phyloP scores from a whole-genome alignment of 2,113 vertebrate species.

The Microtus pennsylvanicus region DNA sequence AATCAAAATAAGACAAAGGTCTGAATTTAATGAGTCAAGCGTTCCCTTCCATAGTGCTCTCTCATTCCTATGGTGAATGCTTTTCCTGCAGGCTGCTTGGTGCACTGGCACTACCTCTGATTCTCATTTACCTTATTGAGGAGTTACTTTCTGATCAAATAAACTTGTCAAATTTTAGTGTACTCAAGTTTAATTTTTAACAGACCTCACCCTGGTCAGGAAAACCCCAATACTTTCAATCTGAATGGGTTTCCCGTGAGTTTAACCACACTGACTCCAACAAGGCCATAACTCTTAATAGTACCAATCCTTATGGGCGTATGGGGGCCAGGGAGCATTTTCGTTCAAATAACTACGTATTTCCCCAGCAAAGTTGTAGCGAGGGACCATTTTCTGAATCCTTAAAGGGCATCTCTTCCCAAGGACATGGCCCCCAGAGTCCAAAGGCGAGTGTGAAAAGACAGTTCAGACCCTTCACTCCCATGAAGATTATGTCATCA shows the following conservation, averaged over 20 bases:
- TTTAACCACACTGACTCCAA: background rate
- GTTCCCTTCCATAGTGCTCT: background rate
- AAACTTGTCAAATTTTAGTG: background rate
- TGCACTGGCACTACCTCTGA: background rate
- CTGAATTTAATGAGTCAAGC: background rate
- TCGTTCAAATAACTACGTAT: background rate
- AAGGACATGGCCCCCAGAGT: background rate
- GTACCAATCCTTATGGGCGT: background rate
- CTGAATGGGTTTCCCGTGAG: background rate
- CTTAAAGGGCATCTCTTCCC: background rate
- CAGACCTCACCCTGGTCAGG: background rate
- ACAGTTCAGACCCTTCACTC: accelerated
- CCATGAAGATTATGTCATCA: background rate
- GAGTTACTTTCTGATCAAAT: background rate
- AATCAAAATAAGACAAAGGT: background rate
- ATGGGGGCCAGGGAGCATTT: background rate
- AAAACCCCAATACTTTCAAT: background rate
- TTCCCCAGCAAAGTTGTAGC: background rate
- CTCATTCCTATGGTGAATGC: background rate
- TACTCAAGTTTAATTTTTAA: background rate
- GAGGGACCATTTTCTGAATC: background rate
- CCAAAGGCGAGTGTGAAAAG: background rate
- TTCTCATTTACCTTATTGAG: background rate
- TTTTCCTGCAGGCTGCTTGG: background rate
- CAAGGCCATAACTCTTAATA: background rate